Conservation (phyloP, 2,113 vertebrate genomes). For the Eretmochelys imbricata region DNA sequence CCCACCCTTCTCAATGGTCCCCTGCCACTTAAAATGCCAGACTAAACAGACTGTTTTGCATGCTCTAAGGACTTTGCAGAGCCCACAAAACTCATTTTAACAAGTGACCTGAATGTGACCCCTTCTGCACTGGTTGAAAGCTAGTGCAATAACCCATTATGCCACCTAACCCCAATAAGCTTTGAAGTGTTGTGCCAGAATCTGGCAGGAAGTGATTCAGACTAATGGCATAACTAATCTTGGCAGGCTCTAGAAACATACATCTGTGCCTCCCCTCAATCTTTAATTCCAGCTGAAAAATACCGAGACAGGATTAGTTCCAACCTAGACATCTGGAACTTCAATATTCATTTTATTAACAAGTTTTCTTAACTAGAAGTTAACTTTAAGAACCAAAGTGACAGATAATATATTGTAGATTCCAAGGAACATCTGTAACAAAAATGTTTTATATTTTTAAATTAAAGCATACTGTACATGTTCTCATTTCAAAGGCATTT, state of each 20-base stretch:
- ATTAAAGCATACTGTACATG: neutral
- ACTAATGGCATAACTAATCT: constrained; percentile 44
- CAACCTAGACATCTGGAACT: constrained; percentile 62
- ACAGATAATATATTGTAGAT: constrained; percentile 23
- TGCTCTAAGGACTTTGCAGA: fast-evolving
- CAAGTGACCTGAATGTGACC: neutral
- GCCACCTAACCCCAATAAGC: neutral
- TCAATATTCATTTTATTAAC: constrained; percentile 39
- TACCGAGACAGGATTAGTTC: constrained; percentile 27
- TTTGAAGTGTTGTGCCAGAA: neutral
- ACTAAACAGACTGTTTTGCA: neutral
- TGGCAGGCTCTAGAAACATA: constrained; percentile 41
- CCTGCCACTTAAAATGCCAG: neutral
- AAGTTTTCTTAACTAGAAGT: neutral
- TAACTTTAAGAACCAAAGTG: constrained; percentile 10
- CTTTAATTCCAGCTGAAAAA: constrained; percentile 37
- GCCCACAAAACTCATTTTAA: neutral
- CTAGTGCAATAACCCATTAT: constrained; percentile 11
- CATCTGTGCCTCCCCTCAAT: constrained; percentile 6
- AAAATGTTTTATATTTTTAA: constrained; percentile 53
- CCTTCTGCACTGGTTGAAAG: neutral
- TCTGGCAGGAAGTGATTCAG: constrained; percentile 43
- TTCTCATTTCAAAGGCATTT: constrained; percentile 55
- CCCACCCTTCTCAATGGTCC: neutral
- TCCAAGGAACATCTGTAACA: neutral